Evolutionary conservation across 1,140 invertebrate genomes (phyloP).

Genomic region (Drosophila bocqueti): DNA sequence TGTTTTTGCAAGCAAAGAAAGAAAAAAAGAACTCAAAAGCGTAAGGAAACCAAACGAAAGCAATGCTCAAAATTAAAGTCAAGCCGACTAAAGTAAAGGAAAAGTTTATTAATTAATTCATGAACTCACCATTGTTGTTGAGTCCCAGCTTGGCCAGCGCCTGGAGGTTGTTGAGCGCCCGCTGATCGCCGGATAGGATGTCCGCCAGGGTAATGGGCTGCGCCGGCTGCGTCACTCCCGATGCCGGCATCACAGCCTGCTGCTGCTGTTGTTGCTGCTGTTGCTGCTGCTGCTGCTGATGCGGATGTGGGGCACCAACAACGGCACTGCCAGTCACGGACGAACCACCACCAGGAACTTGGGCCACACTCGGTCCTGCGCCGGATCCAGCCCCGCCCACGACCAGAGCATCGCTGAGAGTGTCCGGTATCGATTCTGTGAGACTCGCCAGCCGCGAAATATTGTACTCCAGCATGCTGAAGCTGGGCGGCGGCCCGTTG

Average conservation of each 20-base stretch:
- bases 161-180: slow-evolving; percentile 94
- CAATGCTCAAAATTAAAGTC: neutral
- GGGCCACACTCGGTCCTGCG: slow-evolving; percentile 24
- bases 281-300: slow-evolving; percentile 10
- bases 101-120: too few species aligned
- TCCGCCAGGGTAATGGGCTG: slow-evolving; percentile 89
- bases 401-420: slow-evolving; percentile 82
- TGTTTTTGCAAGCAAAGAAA: slow-evolving; percentile 21
- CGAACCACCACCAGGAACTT: slow-evolving; percentile 47
- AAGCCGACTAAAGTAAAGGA: neutral
- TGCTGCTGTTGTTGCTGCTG: slow-evolving; percentile 73
- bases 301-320: slow-evolving; percentile 44
- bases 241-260: slow-evolving; percentile 70
- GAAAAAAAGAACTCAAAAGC: slow-evolving; percentile 45
- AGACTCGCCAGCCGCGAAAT: slow-evolving; percentile 92
- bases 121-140: slow-evolving; percentile 88
- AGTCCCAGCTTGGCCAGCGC: slow-evolving; percentile 94
- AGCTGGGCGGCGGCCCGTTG: slow-evolving; percentile 58
- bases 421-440: slow-evolving; percentile 88
- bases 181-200: slow-evolving; percentile 91
- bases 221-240: slow-evolving; percentile 71
- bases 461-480: slow-evolving; percentile 93
- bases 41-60: slow-evolving; percentile 17
- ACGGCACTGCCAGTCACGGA: slow-evolving; percentile 74
- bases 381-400: slow-evolving; percentile 57